Percentiles rank a stretch among this genome's conserved stretches.
These are phyloP conservation scores for Odocoileus virginianus DNA, from an alignment of 2,113 vertebrate species.

Conservation along the genomic window DNA sequence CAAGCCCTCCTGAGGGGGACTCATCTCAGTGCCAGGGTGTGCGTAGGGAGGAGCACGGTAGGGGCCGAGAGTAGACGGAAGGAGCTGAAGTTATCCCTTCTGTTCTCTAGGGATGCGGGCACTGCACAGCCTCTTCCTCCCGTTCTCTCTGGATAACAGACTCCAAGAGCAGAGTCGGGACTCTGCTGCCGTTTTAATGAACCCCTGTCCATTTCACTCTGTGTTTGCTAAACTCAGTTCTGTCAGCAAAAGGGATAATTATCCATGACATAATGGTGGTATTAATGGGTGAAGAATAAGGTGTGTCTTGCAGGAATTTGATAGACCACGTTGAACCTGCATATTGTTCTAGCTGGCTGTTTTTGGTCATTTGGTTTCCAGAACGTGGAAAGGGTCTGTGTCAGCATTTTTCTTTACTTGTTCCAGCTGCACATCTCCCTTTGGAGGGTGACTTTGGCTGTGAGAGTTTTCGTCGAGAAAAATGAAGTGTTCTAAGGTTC, in stretches of 20 bases:
- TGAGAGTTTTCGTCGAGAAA: not conserved
- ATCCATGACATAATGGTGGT: not conserved
- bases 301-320: not conserved
- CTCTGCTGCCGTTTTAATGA: not conserved
- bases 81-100: not conserved
- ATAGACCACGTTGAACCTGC: not conserved
- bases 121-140: not conserved
- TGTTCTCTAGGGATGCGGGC: not conserved
- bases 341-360: not conserved
- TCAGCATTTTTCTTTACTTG: not conserved
- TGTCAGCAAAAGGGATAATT: not conserved
- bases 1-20: not conserved
- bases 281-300: not conserved
- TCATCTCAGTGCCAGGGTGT: not conserved
- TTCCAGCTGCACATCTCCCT: not conserved
- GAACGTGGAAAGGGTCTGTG: not conserved
- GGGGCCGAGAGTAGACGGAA: not conserved
- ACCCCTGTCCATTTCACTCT: not conserved
- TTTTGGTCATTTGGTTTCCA: not conserved
- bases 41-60: accelerated
- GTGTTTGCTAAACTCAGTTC: not conserved
- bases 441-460: not conserved
- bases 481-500: not conserved
- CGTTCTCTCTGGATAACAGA: not conserved
- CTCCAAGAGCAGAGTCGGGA: not conserved